Evolutionary conservation across 2,888 invertebrate genomes (phyloP).

Genomic region (Pristionchus japonicus): DNA sequence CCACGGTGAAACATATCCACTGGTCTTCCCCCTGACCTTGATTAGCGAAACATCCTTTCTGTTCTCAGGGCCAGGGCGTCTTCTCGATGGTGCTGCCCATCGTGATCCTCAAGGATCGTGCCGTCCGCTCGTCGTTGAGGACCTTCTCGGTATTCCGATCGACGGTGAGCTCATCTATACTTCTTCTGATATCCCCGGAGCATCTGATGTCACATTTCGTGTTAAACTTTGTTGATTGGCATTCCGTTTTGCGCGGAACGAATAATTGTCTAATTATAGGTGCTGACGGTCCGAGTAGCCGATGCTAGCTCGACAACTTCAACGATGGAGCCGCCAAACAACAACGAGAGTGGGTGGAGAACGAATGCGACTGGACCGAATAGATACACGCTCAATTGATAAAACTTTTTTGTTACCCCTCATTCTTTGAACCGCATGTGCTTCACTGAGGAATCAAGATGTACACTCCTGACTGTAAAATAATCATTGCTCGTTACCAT

Average conservation of each 20-base stretch:
- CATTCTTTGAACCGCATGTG: too few species aligned
- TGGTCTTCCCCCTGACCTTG: too few species aligned
- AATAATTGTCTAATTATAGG: conserved; percentile 1
- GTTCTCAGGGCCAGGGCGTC: not conserved
- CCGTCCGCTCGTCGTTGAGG: not conserved
- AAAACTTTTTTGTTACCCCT: not conserved
- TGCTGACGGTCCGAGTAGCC: not conserved
- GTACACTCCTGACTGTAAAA: too few species aligned
- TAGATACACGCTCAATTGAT: conserved; percentile 17
- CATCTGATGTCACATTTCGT: too few species aligned
- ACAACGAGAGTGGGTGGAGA: not conserved
- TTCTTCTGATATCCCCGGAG: too few species aligned
- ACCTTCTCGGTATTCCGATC: conserved; percentile 30
- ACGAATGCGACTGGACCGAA: conserved; percentile 1
- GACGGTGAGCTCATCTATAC: not conserved
- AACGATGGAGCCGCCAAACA: not conserved
- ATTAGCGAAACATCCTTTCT: too few species aligned
- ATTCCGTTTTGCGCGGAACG: too few species aligned
- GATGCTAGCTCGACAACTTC: not conserved
- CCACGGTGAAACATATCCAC: too few species aligned
- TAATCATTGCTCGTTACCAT: too few species aligned
- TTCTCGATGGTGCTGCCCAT: conserved; percentile 19
- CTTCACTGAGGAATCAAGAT: too few species aligned
- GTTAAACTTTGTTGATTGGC: too few species aligned
- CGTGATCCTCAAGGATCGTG: not conserved